Conservation (phyloP, 2,113 vertebrate genomes). For the Neogobius melanostomus region DNA sequence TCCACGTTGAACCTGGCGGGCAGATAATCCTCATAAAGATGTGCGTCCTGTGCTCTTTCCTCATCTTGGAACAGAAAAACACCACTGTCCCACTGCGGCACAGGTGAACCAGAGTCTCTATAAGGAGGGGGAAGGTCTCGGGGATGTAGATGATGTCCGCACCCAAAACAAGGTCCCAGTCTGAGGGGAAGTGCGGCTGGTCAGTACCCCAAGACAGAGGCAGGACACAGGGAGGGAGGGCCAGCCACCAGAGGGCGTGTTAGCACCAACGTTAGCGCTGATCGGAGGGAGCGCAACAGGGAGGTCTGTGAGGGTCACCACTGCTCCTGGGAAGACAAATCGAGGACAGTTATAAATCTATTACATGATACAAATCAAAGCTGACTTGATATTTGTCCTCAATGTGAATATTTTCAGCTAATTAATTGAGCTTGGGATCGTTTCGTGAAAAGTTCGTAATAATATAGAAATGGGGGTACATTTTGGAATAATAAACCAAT, state of each 20-base stretch:
- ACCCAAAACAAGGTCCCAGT: constrained; percentile 85
- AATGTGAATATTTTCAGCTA: no score
- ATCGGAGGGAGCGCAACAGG: constrained; percentile 81
- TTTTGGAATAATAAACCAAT: no score
- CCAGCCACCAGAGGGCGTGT: constrained; percentile 68
- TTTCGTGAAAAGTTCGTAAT: no score
- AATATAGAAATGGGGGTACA: no score
- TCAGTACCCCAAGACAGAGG: constrained; percentile 84
- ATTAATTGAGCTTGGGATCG: no score
- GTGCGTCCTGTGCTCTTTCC: constrained; percentile 74
- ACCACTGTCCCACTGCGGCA: constrained; percentile 69
- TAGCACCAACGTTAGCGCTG: constrained; percentile 77
- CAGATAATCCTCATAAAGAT: constrained; percentile 73
- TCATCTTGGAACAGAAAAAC: constrained; percentile 85
- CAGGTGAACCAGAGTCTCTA: constrained; percentile 81
- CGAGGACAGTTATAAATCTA: not conserved
- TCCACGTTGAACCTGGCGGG: constrained; percentile 75
- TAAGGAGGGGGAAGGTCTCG: constrained; percentile 78
- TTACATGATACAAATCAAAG: not conserved
- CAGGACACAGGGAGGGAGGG: constrained; percentile 58
- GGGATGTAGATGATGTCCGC: constrained; percentile 84
- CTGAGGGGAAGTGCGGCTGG: constrained; percentile 75
- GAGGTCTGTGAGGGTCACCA: constrained; percentile 86
- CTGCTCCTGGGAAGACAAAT: constrained; percentile 71
- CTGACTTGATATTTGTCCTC: no score